Evolutionary conservation across 2,797 vertebrate genomes (phyloP).

Genomic region (Cetoscarus ocellatus): DNA sequence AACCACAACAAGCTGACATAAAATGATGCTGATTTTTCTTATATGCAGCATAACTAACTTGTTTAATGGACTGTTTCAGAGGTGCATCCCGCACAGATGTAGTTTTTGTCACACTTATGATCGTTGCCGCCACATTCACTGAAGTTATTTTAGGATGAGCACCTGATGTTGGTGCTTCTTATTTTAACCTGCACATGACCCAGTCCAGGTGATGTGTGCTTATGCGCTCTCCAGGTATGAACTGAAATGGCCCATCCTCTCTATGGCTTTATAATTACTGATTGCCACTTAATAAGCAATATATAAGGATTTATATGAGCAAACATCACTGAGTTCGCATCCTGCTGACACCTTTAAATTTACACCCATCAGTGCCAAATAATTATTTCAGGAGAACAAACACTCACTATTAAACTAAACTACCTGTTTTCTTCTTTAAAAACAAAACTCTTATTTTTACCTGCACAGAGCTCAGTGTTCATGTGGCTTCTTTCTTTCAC

Average conservation of each 20-base stretch:
- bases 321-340: conserved; percentile 50
- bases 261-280: conserved; percentile 12
- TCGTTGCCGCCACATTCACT: conserved; percentile 7
- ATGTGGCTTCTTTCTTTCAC: conserved; percentile 7
- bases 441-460: conserved; percentile 6
- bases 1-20: conserved; percentile 13
- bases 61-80: neutral
- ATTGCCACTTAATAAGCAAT: conserved; percentile 20
- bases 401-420: conserved; percentile 5
- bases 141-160: no score
- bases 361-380: conserved; percentile 51
- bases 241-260: no score
- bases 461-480: neutral
- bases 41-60: conserved; percentile 18
- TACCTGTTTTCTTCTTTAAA: conserved; percentile 8
- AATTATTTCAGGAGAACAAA: conserved; percentile 56
- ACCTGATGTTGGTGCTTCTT: no score
- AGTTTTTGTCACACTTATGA: conserved; percentile 11
- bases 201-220: no score
- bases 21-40: conserved; percentile 5
- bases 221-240: no score
- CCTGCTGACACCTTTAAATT: conserved; percentile 52
- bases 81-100: no score
- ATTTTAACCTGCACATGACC: no score
- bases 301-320: conserved; percentile 47